These are phyloP conservation scores for Enteromius radiatus DNA, from an alignment of 2,797 vertebrate genomes.

Conservation along the genomic window DNA sequence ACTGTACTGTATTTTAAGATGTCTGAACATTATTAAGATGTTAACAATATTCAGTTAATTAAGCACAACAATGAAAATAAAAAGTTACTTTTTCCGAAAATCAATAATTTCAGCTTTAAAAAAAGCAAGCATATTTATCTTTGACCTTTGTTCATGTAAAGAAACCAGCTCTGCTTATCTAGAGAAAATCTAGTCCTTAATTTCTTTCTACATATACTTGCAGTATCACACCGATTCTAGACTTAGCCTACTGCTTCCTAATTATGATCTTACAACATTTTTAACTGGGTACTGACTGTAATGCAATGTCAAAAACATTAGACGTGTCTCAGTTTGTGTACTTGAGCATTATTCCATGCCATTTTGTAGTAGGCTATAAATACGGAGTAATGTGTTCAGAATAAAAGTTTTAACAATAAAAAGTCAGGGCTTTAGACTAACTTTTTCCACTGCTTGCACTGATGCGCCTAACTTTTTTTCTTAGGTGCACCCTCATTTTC, in stretches of 20 bases:
- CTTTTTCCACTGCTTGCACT: too few relatives aligned
- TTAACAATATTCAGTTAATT: background rate
- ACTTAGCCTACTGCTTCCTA: background rate
- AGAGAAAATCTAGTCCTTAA: background rate
- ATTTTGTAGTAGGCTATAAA: background rate
- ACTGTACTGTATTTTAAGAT: background rate
- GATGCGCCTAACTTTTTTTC: too few relatives aligned
- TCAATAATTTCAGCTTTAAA: background rate
- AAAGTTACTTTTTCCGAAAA: background rate
- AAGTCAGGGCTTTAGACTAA: background rate
- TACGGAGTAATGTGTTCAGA: background rate
- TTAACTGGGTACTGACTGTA: background rate
- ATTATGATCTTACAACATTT: too few relatives aligned
- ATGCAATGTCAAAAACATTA: constrained; percentile 1
- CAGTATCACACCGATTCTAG: background rate
- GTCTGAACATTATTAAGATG: background rate
- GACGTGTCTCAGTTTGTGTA: background rate
- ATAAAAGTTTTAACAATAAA: background rate
- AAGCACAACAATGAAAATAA: background rate
- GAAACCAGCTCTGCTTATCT: background rate
- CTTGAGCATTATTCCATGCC: background rate
- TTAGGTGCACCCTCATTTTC: too few relatives aligned
- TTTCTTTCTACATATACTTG: background rate
- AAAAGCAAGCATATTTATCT: background rate
- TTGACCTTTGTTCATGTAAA: background rate